Conservation (phyloP, 2,888 invertebrate genomes). For the Catocala sponsa region DNA sequence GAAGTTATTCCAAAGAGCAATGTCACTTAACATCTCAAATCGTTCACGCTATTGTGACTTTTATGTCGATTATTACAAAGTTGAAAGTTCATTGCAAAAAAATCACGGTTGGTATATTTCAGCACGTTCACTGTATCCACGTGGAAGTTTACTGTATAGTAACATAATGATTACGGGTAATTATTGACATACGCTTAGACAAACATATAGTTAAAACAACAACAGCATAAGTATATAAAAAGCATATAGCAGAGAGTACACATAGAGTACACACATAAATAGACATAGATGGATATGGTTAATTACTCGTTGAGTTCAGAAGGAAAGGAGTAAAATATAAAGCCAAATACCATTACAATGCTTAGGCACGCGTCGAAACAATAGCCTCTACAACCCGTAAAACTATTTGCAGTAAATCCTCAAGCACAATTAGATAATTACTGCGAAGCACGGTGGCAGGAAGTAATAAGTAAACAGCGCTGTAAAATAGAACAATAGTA, state of each 20-base stretch:
- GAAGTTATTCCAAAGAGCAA: conserved; percentile 38
- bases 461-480: conserved; percentile 69
- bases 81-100: conserved; percentile 22
- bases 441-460: conserved; percentile 80
- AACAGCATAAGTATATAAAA: not conserved
- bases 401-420: conserved; percentile 41
- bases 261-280: too few species aligned
- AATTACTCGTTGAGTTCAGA: too few species aligned
- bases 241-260: too few species aligned
- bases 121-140: conserved; percentile 28
- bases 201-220: not conserved
- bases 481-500: conserved; percentile 74
- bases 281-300: too few species aligned
- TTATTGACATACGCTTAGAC: conserved; percentile 5
- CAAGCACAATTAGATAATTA: conserved; percentile 69
- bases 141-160: conserved; percentile 31
- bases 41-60: conserved; percentile 23
- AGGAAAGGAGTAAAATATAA: too few species aligned
- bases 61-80: conserved; percentile 19
- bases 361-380: conserved; percentile 22
- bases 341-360: not conserved
- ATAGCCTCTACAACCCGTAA: conserved; percentile 14
- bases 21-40: conserved; percentile 30
- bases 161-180: conserved; percentile 27
- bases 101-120: conserved; percentile 31